Evolutionary conservation across 1,140 invertebrate genomes (phyloP), one percentile per base, ranked within the genome.

Genomic region (Brachionus rotundiformis): DNA sequence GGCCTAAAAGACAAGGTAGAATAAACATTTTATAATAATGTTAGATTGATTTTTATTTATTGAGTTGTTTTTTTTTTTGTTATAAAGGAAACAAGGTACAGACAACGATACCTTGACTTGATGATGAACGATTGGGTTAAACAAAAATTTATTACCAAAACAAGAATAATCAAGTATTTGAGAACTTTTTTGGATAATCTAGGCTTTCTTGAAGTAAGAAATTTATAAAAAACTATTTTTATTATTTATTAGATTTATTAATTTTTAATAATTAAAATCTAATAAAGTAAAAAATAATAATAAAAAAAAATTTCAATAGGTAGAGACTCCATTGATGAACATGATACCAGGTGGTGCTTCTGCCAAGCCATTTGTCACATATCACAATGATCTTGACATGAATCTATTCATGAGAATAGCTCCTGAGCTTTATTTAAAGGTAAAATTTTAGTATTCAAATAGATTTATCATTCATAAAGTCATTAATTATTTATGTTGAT

Each of bases 301-400:
- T 41, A 41, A 3, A 41, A 39, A 41, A 41, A 6, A 41, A 39
- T 1, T 39, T 39, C 11, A 1, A 39, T 39, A 63, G 61, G 61
- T 99, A 39, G 98, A 99, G 89, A 99, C 98, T 5, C 98, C 97
- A n/a, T 95, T 99, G 92, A 98, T 99, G 96, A 98, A 98, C 86
- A 94, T 96, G 92, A 97, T 99, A 83, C 92, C 97, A 75, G 98
- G 98, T 82, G 98, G 98, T 23, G 97, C 97, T 6, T 94, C 95
- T 39, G 98, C 98, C 2, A 99, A 98, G 89, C 98, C 98, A 1
- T 99, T 99, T 86, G 90, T 98, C 1, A 99, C 98, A 1, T 95
- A 98, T 89, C 98, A 99, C 89, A 99, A 99, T 90, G 97, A 99
- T 80, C 89, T 99, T 0, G 93, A 98, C 86, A 94, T 98, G 93